Percentiles rank a stretch among this genome's conserved stretches.
These are phyloP conservation scores for Microctonus aethiopoides DNA, from an alignment of 2,888 invertebrate genomes.

Conservation along the genomic window DNA sequence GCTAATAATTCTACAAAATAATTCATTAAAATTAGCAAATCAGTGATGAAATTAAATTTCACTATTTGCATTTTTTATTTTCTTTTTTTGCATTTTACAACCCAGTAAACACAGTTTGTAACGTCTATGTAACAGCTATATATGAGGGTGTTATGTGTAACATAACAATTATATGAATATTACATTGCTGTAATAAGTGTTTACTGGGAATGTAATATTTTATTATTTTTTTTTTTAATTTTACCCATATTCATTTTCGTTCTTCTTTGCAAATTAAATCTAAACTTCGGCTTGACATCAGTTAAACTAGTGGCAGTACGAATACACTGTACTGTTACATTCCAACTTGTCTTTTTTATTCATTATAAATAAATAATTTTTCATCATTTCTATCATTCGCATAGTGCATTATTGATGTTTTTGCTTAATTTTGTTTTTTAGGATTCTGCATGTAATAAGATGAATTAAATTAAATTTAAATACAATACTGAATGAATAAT, in stretches of 20 bases:
- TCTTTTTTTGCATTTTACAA: no score
- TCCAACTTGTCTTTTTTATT: slow-evolving; percentile 25
- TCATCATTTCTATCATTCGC: slow-evolving; percentile 1
- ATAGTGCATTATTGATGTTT: slow-evolving; percentile 8
- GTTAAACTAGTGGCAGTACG: slow-evolving; percentile 61
- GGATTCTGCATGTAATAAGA: neutral
- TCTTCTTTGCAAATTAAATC: slow-evolving; percentile 47
- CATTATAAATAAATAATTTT: slow-evolving; percentile 35
- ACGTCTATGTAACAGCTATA: no score
- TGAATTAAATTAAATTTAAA: neutral
- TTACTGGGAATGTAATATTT: no score
- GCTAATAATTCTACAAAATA: no score
- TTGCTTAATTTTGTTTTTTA: neutral
- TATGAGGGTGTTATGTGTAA: no score
- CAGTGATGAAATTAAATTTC: slow-evolving; percentile 40
- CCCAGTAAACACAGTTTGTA: no score
- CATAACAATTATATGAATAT: no score
- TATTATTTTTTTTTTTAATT: slow-evolving; percentile 44
- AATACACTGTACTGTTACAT: slow-evolving; percentile 51
- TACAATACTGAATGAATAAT: neutral
- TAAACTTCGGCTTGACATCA: slow-evolving; percentile 48
- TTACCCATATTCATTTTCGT: slow-evolving; percentile 31
- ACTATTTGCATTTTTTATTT: slow-evolving; percentile 17
- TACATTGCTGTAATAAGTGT: no score
- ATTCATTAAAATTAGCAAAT: no score